Conservation (phyloP, 1,140 invertebrate genomes). For the Tetramorium simillimum region DNA sequence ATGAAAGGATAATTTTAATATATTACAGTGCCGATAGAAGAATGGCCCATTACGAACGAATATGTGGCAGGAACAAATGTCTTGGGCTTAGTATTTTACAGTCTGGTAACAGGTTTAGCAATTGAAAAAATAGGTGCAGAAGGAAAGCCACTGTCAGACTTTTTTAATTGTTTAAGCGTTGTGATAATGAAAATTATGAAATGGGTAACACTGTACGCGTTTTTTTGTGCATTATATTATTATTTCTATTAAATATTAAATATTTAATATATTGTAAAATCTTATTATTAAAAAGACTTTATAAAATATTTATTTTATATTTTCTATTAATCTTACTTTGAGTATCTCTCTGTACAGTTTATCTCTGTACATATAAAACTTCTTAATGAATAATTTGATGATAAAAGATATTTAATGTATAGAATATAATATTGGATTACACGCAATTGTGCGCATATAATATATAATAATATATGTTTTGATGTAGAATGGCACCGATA, state of each 20-base stretch:
- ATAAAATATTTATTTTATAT: background rate
- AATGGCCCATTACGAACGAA: slow-evolving; percentile 83
- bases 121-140: slow-evolving; percentile 84
- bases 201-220: slow-evolving; percentile 85
- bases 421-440: background rate
- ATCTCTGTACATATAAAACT: background rate
- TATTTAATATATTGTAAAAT: background rate
- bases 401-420: slow-evolving; percentile 31
- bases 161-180: slow-evolving; percentile 85
- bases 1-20: slow-evolving; percentile 10
- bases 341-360: background rate
- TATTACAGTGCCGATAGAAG: slow-evolving; percentile 74
- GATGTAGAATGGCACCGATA: slow-evolving; percentile 89
- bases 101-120: slow-evolving; percentile 86
- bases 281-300: background rate
- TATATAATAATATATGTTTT: slow-evolving; percentile 20
- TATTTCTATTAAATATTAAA: slow-evolving; percentile 1
- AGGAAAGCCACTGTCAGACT: slow-evolving; percentile 85
- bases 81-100: slow-evolving; percentile 87
- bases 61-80: slow-evolving; percentile 86
- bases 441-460: background rate
- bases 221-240: background rate
- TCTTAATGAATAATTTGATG: slow-evolving; percentile 10
- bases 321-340: background rate
- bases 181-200: slow-evolving; percentile 87